Percentiles rank a stretch among this genome's conserved stretches.
phyloP scores from a whole-genome alignment of 2,113 vertebrate species.

The Jacana jacana region DNA sequence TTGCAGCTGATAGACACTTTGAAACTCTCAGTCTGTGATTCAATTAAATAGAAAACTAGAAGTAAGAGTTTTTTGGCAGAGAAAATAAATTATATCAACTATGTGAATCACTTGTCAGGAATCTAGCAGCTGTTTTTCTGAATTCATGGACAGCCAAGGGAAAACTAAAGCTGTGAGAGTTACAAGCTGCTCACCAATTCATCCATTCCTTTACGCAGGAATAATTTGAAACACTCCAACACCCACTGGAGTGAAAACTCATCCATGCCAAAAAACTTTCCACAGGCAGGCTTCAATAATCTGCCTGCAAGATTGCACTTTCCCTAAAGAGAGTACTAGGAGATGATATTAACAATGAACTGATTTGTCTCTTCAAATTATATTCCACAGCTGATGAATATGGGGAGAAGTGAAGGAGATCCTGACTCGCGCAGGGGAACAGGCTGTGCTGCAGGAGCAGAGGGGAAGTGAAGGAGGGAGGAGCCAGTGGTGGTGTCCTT shows the following conservation, averaged over 20 bases:
- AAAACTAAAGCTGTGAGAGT: slow-evolving; percentile 39
- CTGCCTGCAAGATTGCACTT: neutral
- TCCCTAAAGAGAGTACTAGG: neutral
- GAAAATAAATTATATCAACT: slow-evolving; percentile 37
- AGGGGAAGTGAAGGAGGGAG: neutral
- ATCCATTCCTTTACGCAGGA: neutral
- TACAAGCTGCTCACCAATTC: slow-evolving; percentile 36
- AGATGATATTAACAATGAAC: neutral
- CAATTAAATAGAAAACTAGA: slow-evolving; percentile 32
- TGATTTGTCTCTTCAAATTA: neutral
- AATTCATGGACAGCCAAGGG: slow-evolving; percentile 25
- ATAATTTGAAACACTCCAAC: neutral
- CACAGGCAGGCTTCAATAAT: neutral
- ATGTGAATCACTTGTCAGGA: slow-evolving; percentile 28
- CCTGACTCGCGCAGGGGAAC: neutral
- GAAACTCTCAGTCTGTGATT: neutral
- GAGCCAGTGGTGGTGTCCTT: neutral
- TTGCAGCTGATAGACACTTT: slow-evolving; percentile 20
- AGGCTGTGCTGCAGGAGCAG: neutral
- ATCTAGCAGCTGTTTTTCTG: slow-evolving; percentile 52
- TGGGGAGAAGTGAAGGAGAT: neutral
- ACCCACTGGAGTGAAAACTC: neutral
- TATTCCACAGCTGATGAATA: neutral
- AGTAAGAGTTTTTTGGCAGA: slow-evolving; percentile 39
- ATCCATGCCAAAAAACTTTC: slow-evolving; percentile 19